These are phyloP conservation scores for Odontocolon sp. DNA, from an alignment of 2,888 invertebrate species.

Conservation along the genomic window DNA sequence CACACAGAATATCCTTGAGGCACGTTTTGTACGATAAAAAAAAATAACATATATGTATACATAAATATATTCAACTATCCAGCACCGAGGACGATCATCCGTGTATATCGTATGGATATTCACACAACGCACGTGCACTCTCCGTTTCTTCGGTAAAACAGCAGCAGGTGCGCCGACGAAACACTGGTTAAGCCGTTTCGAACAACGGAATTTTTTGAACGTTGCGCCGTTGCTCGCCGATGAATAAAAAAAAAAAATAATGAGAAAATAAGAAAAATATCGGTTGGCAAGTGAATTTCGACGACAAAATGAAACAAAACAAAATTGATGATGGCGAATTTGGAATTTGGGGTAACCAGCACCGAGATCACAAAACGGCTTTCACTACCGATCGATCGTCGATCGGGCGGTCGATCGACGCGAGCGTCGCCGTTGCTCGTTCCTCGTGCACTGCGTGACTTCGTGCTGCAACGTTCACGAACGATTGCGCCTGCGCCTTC, in stretches of 20 bases:
- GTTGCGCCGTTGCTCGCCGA: not conserved
- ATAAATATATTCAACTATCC: slow-evolving; percentile 8
- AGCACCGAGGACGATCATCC: slow-evolving; percentile 22
- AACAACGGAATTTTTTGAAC: not conserved
- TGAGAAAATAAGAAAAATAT: not conserved
- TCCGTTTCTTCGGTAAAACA: not conserved
- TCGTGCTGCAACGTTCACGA: slow-evolving; percentile 34
- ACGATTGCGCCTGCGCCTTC: slow-evolving; percentile 52
- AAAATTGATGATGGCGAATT: not conserved
- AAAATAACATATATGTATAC: not conserved
- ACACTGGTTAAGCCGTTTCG: not conserved
- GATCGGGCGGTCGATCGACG: slow-evolving; percentile 56
- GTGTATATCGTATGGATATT: not conserved
- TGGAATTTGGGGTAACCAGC: not conserved
- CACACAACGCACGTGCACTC: slow-evolving; percentile 24
- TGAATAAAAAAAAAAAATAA: not conserved
- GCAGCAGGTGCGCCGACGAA: slow-evolving; percentile 18
- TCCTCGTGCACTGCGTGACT: slow-evolving; percentile 51
- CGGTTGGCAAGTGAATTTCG: no score
- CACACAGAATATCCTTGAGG: not conserved
- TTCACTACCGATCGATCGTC: slow-evolving; percentile 50
- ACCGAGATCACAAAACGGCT: not conserved
- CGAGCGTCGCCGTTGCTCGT: slow-evolving; percentile 56
- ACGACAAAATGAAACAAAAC: not conserved
- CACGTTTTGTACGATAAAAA: not conserved